Evolutionary conservation across 2,888 invertebrate species (phyloP).

Genomic region (Heliconius charithonia): DNA sequence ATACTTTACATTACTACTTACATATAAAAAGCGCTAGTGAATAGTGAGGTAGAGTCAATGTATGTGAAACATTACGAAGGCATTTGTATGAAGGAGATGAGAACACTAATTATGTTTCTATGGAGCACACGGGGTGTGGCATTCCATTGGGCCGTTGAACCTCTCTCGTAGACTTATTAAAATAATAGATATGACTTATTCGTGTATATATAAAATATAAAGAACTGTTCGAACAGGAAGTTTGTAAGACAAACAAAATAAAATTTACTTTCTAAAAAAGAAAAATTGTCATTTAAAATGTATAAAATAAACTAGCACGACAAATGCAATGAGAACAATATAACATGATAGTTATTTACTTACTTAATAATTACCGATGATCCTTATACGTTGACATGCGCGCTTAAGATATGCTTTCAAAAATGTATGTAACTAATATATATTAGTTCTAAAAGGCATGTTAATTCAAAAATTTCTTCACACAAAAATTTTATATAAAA

Average conservation of each 20-base stretch:
- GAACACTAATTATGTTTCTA: slow-evolving; percentile 81
- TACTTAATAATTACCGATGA: not conserved
- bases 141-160: slow-evolving; percentile 73
- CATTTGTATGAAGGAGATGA: slow-evolving; percentile 66
- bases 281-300: too few relatives aligned
- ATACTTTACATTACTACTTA: slow-evolving; percentile 20
- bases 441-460: too few relatives aligned
- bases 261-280: not conserved
- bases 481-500: not conserved
- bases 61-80: slow-evolving; percentile 58
- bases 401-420: too few relatives aligned
- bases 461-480: not conserved
- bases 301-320: too few relatives aligned
- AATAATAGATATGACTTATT: slow-evolving; percentile 48
- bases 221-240: not conserved
- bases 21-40: slow-evolving; percentile 26
- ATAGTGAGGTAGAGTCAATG: slow-evolving; percentile 55
- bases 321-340: too few relatives aligned
- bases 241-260: too few relatives aligned
- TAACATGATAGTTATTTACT: not conserved
- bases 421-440: too few relatives aligned
- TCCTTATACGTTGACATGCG: too few relatives aligned
- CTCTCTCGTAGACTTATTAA: slow-evolving; percentile 54
- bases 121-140: slow-evolving; percentile 73
- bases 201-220: not conserved